Evolutionary conservation across 2,888 invertebrate species (phyloP), one percentile per base, ranked within the genome.

Genomic region (Andrena hattorfiana): DNA sequence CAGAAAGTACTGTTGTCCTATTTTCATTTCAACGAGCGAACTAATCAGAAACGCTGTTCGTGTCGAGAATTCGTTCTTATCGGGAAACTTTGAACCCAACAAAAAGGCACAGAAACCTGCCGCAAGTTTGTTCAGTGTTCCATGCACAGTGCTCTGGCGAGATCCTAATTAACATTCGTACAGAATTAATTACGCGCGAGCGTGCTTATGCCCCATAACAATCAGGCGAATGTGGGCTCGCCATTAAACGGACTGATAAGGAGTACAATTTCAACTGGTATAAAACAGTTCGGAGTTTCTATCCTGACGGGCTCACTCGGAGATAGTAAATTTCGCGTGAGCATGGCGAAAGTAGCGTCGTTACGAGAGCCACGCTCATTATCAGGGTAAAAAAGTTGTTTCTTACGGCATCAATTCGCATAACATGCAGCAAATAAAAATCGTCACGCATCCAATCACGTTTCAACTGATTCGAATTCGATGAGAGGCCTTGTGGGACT

Each of bases 151-250:
- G 49, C n/a, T 35, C 32, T 66, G 49, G 62, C 28, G 68, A 32
- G 68, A 32, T 23, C 23, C 77, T 80, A 77, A 80, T 80, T 77
- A 77, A 63, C 77, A 80, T 77, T 66, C 32, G 77, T 8, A 20
- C 30, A 32, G 48, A 80, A 71, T 67, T 70, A 70, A 71, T 75
- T 79, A 66, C 70, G 66, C 2, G 26, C 62, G 49, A 62, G 80
- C 80, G 70, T 80, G 80, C 30, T 80, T 51, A 51, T 26, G 20
- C 49, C 35, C 72, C 68, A 68, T 81, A 78, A 77, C 51, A 16
- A 54, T 26, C 10, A 16, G 54, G 35, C n/a, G 10, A 28, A 72
- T 30, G 30, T 23, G 26, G 32, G 28, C 32, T 51, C 51, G 35
- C 49, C 63, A 56, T 79, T 75, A 69, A 75, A 72, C 48, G n/a